A percentile compares a stretch with the other conserved stretches of the same genome.
Conservation (phyloP, 2,888 invertebrate genomes). For the Drosophila phalerata region DNA sequence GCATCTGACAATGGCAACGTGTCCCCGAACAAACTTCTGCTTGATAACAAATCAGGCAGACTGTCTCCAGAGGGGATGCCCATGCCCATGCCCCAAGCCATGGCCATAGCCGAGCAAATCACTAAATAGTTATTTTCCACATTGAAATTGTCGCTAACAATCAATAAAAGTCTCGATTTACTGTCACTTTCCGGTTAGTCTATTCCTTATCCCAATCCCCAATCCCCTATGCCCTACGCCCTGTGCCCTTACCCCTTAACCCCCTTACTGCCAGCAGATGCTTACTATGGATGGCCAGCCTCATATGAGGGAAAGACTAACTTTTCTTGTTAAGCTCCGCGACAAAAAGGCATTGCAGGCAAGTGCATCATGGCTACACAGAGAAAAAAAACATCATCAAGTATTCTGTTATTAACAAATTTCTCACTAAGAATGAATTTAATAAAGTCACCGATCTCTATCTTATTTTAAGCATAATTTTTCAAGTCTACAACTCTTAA, state of each 20-base stretch:
- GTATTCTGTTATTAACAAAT: too few relatives aligned
- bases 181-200: conserved; percentile 3
- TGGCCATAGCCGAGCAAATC: conserved; percentile 3
- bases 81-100: not conserved
- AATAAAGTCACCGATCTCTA: too few relatives aligned
- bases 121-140: conserved; percentile 12
- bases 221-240: not conserved
- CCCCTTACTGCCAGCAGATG: not conserved
- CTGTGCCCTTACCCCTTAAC: too few relatives aligned
- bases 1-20: not conserved
- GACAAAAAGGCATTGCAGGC: conserved; percentile 23
- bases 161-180: conserved; percentile 29
- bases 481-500: too few relatives aligned
- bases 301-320: conserved; percentile 22
- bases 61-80: not conserved
- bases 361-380: conserved; percentile 18
- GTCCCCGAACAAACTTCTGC: not conserved
- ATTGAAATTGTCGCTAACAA: conserved; percentile 22
- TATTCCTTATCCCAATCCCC: not conserved
- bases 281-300: not conserved
- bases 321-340: conserved; percentile 41
- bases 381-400: not conserved
- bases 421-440: too few relatives aligned
- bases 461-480: too few relatives aligned
- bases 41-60: not conserved